Evolutionary conservation across 2,113 vertebrate genomes (phyloP), one percentile per base, ranked within the genome.

Genomic region (Strix aluco): DNA sequence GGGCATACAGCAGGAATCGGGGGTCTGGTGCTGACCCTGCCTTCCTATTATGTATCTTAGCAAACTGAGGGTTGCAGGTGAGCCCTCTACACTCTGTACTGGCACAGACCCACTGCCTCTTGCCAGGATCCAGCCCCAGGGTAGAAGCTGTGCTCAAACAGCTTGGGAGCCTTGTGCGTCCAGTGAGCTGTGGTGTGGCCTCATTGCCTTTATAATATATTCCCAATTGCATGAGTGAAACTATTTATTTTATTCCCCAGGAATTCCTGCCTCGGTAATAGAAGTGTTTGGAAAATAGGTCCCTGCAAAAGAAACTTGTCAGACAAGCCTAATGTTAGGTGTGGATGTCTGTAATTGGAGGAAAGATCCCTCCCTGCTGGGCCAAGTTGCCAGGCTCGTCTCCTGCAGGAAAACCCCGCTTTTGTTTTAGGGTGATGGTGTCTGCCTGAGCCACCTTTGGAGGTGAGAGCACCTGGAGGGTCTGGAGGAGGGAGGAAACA

Each of bases 341-440:
- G 66, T 47, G 6, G 3, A 16, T 83, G 49, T 46, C 17, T 38
- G 6, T 70, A 26, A 21, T 0, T 34, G 67, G 36, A 38, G 17
- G 49, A 11, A 46, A 51, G 54, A 42, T 90, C 49, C n/a, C 16
- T 75, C 13, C 32, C n/a, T 32, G 3, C 26, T 32, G 27, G 2
- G 3, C 16, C 1, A 4, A 2, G 13, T 44, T 81, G 34, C 63
- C 36, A 30, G 70, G 36, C 34, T 65, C 0, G 1, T 47, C 42
- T 84, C 26, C 71, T 55, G 19, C 3, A 7, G 71, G 29, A 59
- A 75, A 46, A 5, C 4, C 32, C 36, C 20, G 3, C 15, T 57
- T 11, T 3, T 65, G n/a, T 17, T 52, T 55, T 15, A 11, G 46
- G 21, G 40, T 36, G 47, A 11, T 55, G 34, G 21, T 62, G 19